Evolutionary conservation across 1,140 invertebrate species (phyloP).

Genomic region (Caenorhabditis elegans): DNA sequence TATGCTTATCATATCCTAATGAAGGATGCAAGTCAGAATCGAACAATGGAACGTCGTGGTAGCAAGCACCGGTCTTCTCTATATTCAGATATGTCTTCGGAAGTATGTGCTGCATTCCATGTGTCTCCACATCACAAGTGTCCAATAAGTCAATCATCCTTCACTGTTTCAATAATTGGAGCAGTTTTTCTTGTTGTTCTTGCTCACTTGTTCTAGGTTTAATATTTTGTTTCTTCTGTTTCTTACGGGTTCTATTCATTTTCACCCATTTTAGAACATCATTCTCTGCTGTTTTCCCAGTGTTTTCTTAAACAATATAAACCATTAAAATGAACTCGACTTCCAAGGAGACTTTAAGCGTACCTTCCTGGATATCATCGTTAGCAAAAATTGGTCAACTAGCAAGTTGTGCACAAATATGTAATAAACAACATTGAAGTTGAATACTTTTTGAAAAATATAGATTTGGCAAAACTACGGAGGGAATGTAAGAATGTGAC

Average conservation of each 20-base stretch:
- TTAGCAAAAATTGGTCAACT: too few relatives aligned
- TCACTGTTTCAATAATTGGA: not conserved
- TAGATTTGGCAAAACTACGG: too few relatives aligned
- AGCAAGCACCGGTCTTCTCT: not conserved
- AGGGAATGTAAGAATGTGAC: too few relatives aligned
- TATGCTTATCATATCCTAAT: slow-evolving; percentile 34
- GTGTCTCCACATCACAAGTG: slow-evolving; percentile 21
- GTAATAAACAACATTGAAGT: too few relatives aligned
- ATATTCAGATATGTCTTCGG: not conserved
- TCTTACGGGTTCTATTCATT: not conserved
- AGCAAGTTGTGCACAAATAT: too few relatives aligned
- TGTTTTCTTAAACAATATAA: too few relatives aligned
- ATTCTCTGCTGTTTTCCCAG: not conserved
- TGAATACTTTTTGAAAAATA: too few relatives aligned
- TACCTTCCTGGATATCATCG: too few relatives aligned
- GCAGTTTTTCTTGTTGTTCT: not conserved
- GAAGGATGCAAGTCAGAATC: not conserved
- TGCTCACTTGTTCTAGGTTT: not conserved
- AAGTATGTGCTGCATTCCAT: slow-evolving; percentile 24
- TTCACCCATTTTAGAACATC: not conserved
- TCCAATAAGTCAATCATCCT: not conserved
- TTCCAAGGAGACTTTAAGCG: too few relatives aligned
- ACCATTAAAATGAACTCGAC: too few relatives aligned
- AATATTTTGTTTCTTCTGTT: too few relatives aligned
- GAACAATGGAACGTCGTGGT: not conserved